Conservation (phyloP, 53 echinoderm and acorn worm species). For the Holothuria scabra region DNA sequence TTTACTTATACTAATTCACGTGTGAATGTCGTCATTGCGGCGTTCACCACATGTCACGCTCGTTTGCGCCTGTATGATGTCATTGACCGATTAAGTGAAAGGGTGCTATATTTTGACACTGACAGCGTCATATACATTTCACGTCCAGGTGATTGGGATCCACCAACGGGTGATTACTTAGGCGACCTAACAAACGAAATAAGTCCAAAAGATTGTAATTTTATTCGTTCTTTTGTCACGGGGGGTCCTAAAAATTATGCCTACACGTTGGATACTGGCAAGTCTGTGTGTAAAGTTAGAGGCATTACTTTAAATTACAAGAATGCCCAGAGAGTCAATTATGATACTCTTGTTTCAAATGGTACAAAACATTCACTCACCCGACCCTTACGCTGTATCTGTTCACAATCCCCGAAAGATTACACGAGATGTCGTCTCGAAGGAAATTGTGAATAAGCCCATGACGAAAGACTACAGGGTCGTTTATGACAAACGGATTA, state of each 20-base stretch:
- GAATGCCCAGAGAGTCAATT: slow-evolving; percentile 40
- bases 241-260: no score
- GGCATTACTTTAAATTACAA: slow-evolving; percentile 60
- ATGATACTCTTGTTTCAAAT: no score
- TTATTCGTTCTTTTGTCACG: neutral
- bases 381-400: neutral
- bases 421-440: slow-evolving; percentile 41
- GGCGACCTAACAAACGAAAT: slow-evolving; percentile 65
- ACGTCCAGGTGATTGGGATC: no score
- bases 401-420: slow-evolving; percentile 22
- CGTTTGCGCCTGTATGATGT: slow-evolving; percentile 46
- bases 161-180: slow-evolving; percentile 48
- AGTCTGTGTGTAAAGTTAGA: neutral
- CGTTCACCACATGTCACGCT: slow-evolving; percentile 54
- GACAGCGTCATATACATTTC: no score
- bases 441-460: slow-evolving; percentile 43
- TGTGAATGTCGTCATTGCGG: slow-evolving; percentile 51
- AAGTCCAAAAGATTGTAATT: neutral
- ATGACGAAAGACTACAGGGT: slow-evolving; percentile 62
- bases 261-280: neutral
- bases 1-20: slow-evolving; percentile 4
- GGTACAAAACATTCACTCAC: no score
- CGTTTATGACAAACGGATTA: slow-evolving; percentile 65
- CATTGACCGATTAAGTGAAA: slow-evolving; percentile 34
- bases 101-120: slow-evolving; percentile 45